Evolutionary conservation across 1,140 invertebrate species (phyloP).

Genomic region (Drosophila obscura): DNA sequence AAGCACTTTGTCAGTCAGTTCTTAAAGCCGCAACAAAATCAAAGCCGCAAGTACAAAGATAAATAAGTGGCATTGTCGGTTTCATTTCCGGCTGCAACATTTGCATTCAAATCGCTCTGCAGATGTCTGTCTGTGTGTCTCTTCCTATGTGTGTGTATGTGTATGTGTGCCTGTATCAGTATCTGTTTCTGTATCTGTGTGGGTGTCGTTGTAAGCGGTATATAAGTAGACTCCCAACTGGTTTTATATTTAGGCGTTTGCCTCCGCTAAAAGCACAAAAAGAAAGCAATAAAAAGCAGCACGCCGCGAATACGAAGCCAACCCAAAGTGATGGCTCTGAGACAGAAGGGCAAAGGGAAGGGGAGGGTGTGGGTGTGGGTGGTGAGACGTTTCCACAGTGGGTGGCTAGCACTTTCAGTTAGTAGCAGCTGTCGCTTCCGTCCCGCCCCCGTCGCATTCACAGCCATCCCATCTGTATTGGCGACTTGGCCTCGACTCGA

Average conservation of each 20-base stretch:
- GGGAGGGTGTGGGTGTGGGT: not conserved
- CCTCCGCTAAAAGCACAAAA: constrained; percentile 74
- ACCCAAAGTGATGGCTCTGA: constrained; percentile 19
- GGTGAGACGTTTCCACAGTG: not conserved
- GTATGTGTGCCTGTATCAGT: constrained; percentile 1
- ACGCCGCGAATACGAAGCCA: constrained; percentile 65
- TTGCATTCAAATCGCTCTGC: constrained; percentile 72
- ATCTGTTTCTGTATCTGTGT: constrained; percentile 15
- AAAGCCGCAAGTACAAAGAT: constrained; percentile 81
- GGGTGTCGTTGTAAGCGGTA: constrained; percentile 63
- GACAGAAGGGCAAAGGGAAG: not conserved
- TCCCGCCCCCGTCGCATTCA: not conserved
- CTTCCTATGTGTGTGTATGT: constrained; percentile 10
- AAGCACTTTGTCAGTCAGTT: constrained; percentile 23
- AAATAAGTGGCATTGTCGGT: constrained; percentile 82
- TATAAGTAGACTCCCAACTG: constrained; percentile 78
- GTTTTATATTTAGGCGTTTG: constrained; percentile 76
- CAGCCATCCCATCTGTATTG: constrained; percentile 55
- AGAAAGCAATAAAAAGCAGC: constrained; percentile 80
- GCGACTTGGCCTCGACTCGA: constrained; percentile 71
- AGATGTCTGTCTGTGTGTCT: constrained; percentile 10
- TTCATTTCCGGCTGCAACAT: constrained; percentile 80
- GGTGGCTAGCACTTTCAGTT: constrained; percentile 31
- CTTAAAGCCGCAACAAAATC: constrained; percentile 78
- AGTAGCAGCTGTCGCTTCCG: constrained; percentile 65